These are phyloP conservation scores for Macrophya annulata DNA, from an alignment of 2,888 invertebrate species.

Conservation along the genomic window DNA sequence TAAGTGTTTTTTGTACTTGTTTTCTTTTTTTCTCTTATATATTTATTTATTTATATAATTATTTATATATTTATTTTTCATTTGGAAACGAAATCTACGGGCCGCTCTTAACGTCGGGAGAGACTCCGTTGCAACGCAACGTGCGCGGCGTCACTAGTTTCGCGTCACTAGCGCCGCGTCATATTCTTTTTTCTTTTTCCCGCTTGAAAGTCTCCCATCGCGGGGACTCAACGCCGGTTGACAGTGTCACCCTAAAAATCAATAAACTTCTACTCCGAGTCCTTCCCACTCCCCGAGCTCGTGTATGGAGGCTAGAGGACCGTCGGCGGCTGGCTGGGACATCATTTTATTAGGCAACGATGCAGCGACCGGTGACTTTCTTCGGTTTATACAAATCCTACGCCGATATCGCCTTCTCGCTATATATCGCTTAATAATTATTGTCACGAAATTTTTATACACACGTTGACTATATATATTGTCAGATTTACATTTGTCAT, in stretches of 20 bases:
- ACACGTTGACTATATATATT: neutral
- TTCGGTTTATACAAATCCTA: neutral
- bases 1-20: neutral
- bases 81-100: neutral
- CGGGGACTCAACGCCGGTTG: constrained; percentile 82
- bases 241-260: constrained; percentile 87
- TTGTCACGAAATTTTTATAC: neutral
- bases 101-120: neutral
- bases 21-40: neutral
- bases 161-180: constrained; percentile 55
- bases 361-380: constrained; percentile 57
- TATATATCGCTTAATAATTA: neutral
- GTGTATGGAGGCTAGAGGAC: constrained; percentile 67
- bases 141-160: constrained; percentile 56
- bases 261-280: constrained; percentile 83
- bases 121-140: constrained; percentile 46
- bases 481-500: neutral
- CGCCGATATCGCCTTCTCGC: neutral
- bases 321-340: constrained; percentile 67
- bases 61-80: too few species aligned
- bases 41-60: neutral
- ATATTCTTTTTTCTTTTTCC: constrained; percentile 76
- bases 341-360: constrained; percentile 73
- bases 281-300: constrained; percentile 76
- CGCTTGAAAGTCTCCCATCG: constrained; percentile 80